Evolutionary conservation across 2,888 invertebrate species (phyloP), one percentile per base, ranked within the genome.

Genomic region (Euzetes globulus): DNA sequence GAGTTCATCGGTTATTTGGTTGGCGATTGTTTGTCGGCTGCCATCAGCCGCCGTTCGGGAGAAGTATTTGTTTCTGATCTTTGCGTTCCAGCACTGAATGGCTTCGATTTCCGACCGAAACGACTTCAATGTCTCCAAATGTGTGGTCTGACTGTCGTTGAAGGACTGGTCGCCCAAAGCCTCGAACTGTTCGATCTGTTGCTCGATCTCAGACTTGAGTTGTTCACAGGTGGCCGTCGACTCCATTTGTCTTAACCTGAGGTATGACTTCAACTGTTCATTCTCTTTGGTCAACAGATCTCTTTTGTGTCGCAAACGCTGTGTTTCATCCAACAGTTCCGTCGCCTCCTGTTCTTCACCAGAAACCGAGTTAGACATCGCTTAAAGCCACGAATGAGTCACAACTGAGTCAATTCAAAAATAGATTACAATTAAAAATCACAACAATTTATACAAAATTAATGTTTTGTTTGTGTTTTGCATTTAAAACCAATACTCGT

Each of bases 171-270:
- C 70, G 19, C 70, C 70, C 37, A 70, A 70, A 25, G 70, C 41
- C 70, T 70, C 70, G 22, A 70, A 70, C 70, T 70, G 70, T 47
- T 70, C 70, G 22, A 70, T 70, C 45, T 70, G 70, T 47, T 70
- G 70, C 19, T 70, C 70, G 19, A 70, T 70, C 19, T 70, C 70
- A 1, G 47, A 45, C 45, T 70, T 70, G 11, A 70, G 22, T 25
- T 70, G 70, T 70, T 70, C 70, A 47, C 70, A 70, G 4, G 70
- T 70, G 70, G 70, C 22, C 47, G 70, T 70, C 47, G 70, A 70
- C 70, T 70, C 70, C 70, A 70, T 70, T 17, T 70, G 70, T n/a
- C 70, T 37, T 3, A 70, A 17, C 19, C 70, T 22, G 5, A 70
- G 45, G 22, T 70, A 70, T 15, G 25, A 22, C 70, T 70, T 70